Evolutionary conservation across 2,888 invertebrate genomes (phyloP).

Genomic region (Drosophila rellima): DNA sequence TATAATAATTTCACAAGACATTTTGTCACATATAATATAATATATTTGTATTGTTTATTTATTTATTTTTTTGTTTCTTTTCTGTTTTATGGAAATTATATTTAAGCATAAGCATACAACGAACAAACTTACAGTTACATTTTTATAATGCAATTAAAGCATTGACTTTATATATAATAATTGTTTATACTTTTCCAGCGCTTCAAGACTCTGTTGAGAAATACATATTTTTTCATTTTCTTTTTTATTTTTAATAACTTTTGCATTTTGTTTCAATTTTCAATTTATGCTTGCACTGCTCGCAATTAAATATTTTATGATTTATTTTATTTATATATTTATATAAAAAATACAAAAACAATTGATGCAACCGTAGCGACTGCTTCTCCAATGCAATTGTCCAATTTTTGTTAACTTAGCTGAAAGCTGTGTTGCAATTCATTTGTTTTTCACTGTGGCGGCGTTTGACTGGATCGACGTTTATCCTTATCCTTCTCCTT

Average conservation of each 20-base stretch:
- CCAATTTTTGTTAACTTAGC: constrained; percentile 33
- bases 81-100: constrained; percentile 75
- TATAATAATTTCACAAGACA: not conserved
- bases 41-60: constrained; percentile 56
- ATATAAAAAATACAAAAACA: constrained; percentile 75
- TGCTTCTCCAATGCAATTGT: constrained; percentile 40
- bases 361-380: constrained; percentile 42
- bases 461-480: constrained; percentile 84
- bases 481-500: constrained; percentile 83
- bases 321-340: constrained; percentile 57
- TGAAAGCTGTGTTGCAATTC: constrained; percentile 21
- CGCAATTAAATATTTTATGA: constrained; percentile 56
- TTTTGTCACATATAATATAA: constrained; percentile 56
- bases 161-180: constrained; percentile 77
- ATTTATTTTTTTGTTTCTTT: constrained; percentile 45
- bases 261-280: constrained; percentile 35
- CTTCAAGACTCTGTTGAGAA: constrained; percentile 50
- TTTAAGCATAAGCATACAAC: constrained; percentile 76
- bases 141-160: constrained; percentile 79
- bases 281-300: constrained; percentile 47
- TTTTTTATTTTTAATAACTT: constrained; percentile 3
- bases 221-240: constrained; percentile 29
- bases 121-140: constrained; percentile 76
- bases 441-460: constrained; percentile 70
- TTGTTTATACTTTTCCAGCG: constrained; percentile 61